phyloP scores from a whole-genome alignment of 2,888 invertebrate species.

The Rambutsinella grinnellia region DNA sequence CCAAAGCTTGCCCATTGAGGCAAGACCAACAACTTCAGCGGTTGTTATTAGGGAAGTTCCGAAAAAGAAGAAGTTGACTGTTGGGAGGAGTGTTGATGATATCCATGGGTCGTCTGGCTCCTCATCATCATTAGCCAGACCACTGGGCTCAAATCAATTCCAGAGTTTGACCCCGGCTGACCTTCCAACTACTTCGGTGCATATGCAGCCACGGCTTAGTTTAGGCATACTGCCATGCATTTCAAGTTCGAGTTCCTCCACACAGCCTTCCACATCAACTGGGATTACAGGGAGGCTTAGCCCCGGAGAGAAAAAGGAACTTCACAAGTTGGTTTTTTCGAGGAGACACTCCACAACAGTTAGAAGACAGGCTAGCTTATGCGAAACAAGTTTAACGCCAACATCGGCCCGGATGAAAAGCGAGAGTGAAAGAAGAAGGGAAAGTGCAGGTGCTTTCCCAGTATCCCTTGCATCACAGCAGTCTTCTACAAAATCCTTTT shows the following conservation, averaged over 20 bases:
- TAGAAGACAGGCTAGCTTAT: constrained; percentile 63
- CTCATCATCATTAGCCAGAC: constrained; percentile 21
- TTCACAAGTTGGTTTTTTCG: constrained; percentile 56
- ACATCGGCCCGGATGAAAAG: constrained; percentile 7
- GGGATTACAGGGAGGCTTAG: constrained; percentile 47
- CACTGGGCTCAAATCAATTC: constrained; percentile 8
- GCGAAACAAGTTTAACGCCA: constrained; percentile 43
- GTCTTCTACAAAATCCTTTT: constrained; percentile 57
- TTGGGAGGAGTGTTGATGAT: constrained; percentile 61
- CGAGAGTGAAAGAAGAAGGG: constrained; percentile 49
- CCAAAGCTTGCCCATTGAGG: no score
- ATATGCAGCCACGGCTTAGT: constrained; percentile 41
- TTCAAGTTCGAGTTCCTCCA: neutral
- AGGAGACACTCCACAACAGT: constrained; percentile 52
- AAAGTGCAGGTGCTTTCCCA: constrained; percentile 62
- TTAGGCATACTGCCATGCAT: constrained; percentile 30
- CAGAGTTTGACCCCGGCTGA: constrained; percentile 35
- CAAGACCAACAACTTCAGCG: constrained; percentile 4
- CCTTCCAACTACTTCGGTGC: constrained; percentile 16
- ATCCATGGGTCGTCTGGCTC: constrained; percentile 26
- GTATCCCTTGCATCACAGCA: constrained; percentile 12
- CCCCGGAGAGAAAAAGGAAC: constrained; percentile 59
- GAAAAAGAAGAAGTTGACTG: constrained; percentile 12
- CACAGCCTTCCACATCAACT: neutral
- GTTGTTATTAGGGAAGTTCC: constrained; percentile 7